Evolutionary conservation across 2,797 vertebrate genomes (phyloP), one percentile per base, ranked within the genome.

Genomic region (Pangasius sanitwongsei): DNA sequence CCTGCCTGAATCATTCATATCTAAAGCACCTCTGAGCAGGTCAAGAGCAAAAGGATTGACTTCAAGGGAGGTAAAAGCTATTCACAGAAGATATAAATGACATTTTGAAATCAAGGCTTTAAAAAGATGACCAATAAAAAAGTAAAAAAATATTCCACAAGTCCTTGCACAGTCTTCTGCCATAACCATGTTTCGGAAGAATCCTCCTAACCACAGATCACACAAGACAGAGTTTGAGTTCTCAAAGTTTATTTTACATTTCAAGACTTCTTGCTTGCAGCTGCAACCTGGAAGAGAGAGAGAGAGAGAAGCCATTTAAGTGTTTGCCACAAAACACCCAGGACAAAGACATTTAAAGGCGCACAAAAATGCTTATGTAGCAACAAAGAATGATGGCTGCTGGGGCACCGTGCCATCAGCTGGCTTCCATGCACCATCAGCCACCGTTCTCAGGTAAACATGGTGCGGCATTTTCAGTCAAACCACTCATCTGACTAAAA

Each of bases 191-290:
- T 8, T 50, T 25, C 28, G 84, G n/a, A 61, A n/a, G 11, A 75
- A 72, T 9, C 48, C n/a, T 11, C 23, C 25, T 41, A 44, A 55
- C 2, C 57, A 57, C 53, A 83, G 59, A 89, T 89, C 11, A 50
- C 6, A 81, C 37, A 65, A 89, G 41, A 94, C 89, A 87, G 0
- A 8, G 88, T 90, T 78, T 15, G 91, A 87, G 94, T 95, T 95
- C 65, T 95, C 93, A 96, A 96, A 91, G 87, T 96, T 96, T 96
- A 96, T 94, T 94, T 86, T 95, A 96, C 92, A 95, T 92, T 94
- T 94, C 90, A 85, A 91, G 95, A 95, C 93, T 96, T 97, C 95
- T 95, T 94, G 92, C 87, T 96, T 93, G 96, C 96, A 94, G 96
- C 94, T 85, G 95, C 88, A 91, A 97, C 96, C 96, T 97, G 93